Evolutionary conservation across 2,113 vertebrate genomes (phyloP).

Genomic region (Bucco capensis): DNA sequence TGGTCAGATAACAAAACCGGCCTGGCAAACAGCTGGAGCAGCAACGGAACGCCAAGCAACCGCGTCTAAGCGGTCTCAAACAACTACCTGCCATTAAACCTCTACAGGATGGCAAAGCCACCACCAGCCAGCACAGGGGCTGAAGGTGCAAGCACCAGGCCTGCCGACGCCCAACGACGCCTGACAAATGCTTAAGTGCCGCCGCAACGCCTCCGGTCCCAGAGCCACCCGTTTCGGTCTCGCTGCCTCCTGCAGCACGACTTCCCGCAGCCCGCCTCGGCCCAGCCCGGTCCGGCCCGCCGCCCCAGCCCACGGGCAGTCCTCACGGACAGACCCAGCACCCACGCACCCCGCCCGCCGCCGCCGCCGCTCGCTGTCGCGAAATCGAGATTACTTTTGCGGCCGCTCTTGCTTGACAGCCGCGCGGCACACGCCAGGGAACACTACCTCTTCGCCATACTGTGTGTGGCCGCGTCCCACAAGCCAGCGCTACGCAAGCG

Average conservation of each 20-base stretch:
- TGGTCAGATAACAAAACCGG: accelerated
- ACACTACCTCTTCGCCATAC: not conserved
- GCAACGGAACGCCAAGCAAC: accelerated
- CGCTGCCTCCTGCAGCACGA: not conserved
- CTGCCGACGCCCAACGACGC: not conserved
- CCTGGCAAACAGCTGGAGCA: not conserved
- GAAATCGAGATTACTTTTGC: not conserved
- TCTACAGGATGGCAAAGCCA: accelerated
- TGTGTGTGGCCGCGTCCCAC: not conserved
- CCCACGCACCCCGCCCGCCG: not conserved
- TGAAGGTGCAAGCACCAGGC: not conserved
- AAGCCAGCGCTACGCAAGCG: no score
- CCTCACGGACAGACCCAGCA: not conserved
- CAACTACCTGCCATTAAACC: not conserved
- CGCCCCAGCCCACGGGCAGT: not conserved
- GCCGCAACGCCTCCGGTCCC: not conserved
- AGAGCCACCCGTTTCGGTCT: not conserved
- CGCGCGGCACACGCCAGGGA: accelerated
- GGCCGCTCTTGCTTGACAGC: not conserved
- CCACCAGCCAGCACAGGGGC: not conserved
- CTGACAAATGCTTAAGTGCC: not conserved
- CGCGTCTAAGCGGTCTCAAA: not conserved
- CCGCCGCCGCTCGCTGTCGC: not conserved
- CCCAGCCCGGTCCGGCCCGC: no score
- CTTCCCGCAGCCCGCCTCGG: no score